Percentiles rank a stretch among this genome's conserved stretches.
phyloP scores from a whole-genome alignment of 2,888 invertebrate species.

The Hedya salicella region DNA sequence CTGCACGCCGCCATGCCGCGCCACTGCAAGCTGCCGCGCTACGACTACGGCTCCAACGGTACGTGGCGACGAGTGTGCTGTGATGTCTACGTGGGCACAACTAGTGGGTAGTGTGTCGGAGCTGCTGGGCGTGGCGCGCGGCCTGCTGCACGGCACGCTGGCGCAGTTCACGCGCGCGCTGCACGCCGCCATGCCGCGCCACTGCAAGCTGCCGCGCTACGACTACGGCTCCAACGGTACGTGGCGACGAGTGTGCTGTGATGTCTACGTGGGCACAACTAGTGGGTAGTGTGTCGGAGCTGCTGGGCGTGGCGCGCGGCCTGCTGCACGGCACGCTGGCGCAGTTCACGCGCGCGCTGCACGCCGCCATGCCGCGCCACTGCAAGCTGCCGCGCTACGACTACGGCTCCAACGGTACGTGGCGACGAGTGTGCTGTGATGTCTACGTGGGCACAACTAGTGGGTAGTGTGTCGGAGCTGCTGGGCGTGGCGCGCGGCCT shows the following conservation, averaged over 20 bases:
- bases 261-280: no score
- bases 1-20: conserved; percentile 98
- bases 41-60: conserved; percentile 98
- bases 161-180: conserved; percentile 96
- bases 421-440: no score
- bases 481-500: conserved; percentile 96
- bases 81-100: no score
- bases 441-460: no score
- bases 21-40: conserved; percentile 96
- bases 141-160: conserved; percentile 95
- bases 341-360: conserved; percentile 95
- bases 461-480: conserved; percentile 98
- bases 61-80: no score
- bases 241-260: background rate
- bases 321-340: conserved; percentile 95
- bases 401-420: conserved; percentile 95
- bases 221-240: conserved; percentile 98
- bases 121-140: conserved; percentile 96
- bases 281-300: conserved; percentile 98
- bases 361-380: conserved; percentile 97
- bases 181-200: conserved; percentile 97
- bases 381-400: conserved; percentile 98
- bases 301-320: conserved; percentile 96
- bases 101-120: no score
- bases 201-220: conserved; percentile 96